These are phyloP conservation scores for Tenebrio molitor DNA, from an alignment of 1,140 invertebrate species.

Conservation along the genomic window DNA sequence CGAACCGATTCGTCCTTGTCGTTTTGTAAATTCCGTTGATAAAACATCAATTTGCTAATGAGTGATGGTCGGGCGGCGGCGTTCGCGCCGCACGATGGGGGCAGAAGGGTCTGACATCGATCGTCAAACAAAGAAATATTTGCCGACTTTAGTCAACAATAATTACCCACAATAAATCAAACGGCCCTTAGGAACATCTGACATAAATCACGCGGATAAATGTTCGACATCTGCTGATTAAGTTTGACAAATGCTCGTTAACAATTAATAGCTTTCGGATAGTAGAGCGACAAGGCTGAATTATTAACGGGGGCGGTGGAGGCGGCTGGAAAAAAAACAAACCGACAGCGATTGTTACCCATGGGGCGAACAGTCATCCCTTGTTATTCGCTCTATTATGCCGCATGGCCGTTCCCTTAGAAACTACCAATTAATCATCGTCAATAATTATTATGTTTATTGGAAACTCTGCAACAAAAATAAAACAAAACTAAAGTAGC, in stretches of 20 bases:
- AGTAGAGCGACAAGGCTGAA: slow-evolving; percentile 7
- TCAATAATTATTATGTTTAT: too few relatives aligned
- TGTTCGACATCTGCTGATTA: slow-evolving; percentile 40
- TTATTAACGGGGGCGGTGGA: not conserved
- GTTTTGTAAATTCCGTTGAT: not conserved
- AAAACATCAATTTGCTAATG: slow-evolving; percentile 17
- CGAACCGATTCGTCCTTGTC: not conserved
- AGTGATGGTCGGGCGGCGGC: not conserved
- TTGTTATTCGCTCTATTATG: too few relatives aligned
- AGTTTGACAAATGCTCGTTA: slow-evolving; percentile 40
- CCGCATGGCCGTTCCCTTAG: too few relatives aligned
- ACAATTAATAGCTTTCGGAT: slow-evolving; percentile 35
- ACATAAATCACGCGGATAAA: slow-evolving; percentile 37
- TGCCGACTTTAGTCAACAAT: slow-evolving; percentile 33
- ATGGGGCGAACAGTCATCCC: too few relatives aligned
- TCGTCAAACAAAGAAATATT: slow-evolving; percentile 25
- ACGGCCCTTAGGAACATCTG: slow-evolving; percentile 31
- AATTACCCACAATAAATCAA: slow-evolving; percentile 31
- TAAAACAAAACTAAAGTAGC: too few relatives aligned
- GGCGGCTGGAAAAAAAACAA: not conserved
- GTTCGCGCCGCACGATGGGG: not conserved
- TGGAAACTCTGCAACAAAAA: too few relatives aligned
- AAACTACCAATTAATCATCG: too few relatives aligned
- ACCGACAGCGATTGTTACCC: too few relatives aligned
- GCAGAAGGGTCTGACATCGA: not conserved